Evolutionary conservation across 2,888 invertebrate species (phyloP), one percentile per base, ranked within the genome.

Genomic region (Machimus atricapillus): DNA sequence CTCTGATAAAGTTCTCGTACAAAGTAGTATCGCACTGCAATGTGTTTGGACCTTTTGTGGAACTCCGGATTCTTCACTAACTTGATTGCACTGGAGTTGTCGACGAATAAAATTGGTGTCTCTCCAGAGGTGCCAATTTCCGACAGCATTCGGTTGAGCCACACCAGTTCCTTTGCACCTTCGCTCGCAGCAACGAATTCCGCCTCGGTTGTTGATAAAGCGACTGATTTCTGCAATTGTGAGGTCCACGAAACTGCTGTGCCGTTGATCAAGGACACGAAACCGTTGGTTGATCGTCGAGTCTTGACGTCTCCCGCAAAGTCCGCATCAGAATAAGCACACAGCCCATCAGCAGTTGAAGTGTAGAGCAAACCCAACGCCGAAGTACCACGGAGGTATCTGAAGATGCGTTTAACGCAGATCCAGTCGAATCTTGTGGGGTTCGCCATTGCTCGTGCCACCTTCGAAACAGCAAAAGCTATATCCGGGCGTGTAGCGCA

Each of bases 131-230:
- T 46, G 1, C 77, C 37, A 34, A 77, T 77, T 77, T 77, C 77
- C 16, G 34, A 19, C 23, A 73, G 31, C 23, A 87, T 27, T n/a
- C 56, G 56, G 16, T 87, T 79, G n/a, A 87, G 52, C 86, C 87
- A 88, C 31, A 87, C 66, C 31, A 90, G 46, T 87, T 90, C 89
- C 77, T 89, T 88, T 12, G 87, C 85, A 12, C 88, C 88, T 58
- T 89, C 78, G 23, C 88, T 77, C 16, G 89, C 89, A 8, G 90
- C 89, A 5, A 90, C 86, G 85, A 37, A 37, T 8, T 37, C 37
- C 37, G 37, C 37, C 37, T 37, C 37, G 9, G 37, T 37, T 37
- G 37, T 37, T 8, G 37, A 37, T 8, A 37, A 2, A 37, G 37
- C 37, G 8, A 37, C 37, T 37, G 37, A 37, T 37, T 37, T 37